Percentiles rank a stretch among this genome's conserved stretches.
Evolutionary conservation across 1,140 invertebrate genomes (phyloP).

Genomic region (Diabrotica undecimpunctata): DNA sequence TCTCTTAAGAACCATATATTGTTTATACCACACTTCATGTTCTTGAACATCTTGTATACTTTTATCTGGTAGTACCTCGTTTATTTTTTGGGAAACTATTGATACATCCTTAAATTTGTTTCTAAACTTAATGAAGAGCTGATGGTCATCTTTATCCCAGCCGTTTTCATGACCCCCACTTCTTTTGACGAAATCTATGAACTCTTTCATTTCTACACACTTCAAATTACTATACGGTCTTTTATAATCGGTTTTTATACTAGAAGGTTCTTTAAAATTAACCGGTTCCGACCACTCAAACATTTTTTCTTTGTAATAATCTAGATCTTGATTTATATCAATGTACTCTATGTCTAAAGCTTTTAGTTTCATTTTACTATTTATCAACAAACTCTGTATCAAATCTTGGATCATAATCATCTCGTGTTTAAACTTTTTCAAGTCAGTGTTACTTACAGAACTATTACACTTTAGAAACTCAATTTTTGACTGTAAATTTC

Average conservation of each 20-base stretch:
- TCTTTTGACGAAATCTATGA: slow-evolving; percentile 49
- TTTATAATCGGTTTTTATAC: neutral
- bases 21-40: slow-evolving; percentile 50
- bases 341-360: slow-evolving; percentile 38
- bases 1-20: slow-evolving; percentile 46
- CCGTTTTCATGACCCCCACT: slow-evolving; percentile 50
- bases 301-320: slow-evolving; percentile 33
- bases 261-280: slow-evolving; percentile 30
- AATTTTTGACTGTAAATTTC: slow-evolving; percentile 9
- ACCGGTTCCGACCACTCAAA: slow-evolving; percentile 35
- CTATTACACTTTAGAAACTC: slow-evolving; percentile 16
- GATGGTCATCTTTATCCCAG: slow-evolving; percentile 53
- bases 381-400: slow-evolving; percentile 44
- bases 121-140: slow-evolving; percentile 49
- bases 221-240: slow-evolving; percentile 8
- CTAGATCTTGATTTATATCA: slow-evolving; percentile 40
- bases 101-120: slow-evolving; percentile 45
- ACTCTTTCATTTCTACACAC: slow-evolving; percentile 50
- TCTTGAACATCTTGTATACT: slow-evolving; percentile 41
- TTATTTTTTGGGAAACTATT: slow-evolving; percentile 30
- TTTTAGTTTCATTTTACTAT: slow-evolving; percentile 39
- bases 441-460: slow-evolving; percentile 31
- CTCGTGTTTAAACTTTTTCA: slow-evolving; percentile 47
- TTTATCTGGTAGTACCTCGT: slow-evolving; percentile 41
- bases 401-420: slow-evolving; percentile 47